Base-by-base conservation (phyloP, 2,797 vertebrate species). In the Notolepis coatsorum region DNA sequence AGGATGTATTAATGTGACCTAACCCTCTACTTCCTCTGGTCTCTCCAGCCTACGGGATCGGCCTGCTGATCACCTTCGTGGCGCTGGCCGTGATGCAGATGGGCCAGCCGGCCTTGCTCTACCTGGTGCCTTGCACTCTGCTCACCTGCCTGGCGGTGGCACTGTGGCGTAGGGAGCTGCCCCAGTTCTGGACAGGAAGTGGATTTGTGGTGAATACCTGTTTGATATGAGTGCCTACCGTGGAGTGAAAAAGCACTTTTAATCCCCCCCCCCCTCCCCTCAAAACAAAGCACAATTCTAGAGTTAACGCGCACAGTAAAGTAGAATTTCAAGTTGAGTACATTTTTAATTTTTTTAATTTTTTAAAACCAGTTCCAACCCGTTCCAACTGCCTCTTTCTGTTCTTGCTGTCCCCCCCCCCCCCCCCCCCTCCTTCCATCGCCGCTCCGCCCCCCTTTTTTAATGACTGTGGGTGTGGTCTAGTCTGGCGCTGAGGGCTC, bases 201-300 rank as follows among this genome's bases (percentile, higher is more conserved):
- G 96, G 96, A 92, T 98, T 98, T 97, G 95, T 92, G 96, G 97
- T 99, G 96, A 99, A 97, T 98, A 98, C 95, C 96, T 91, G 94
- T 98, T 98, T 97, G 94, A 95, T 98, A 93, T 98, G 95, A 97
- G 89, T 91, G 81, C 73, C 84, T 82, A 71, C 84, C 59, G 81
- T 87, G 18, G 90, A 79, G 88, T 89, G 74, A 80, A 71, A 45
- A 83, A 80, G 73, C 48, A 77, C 59, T n/a, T n/a, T n/a, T n/a
- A n/a, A n/a, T n/a, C n/a, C n/a, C n/a, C n/a, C n/a, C n/a, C n/a
- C n/a, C n/a, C n/a, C n/a, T n/a, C n/a, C n/a, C n/a, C n/a, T 59
- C 37, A 5, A 35, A 65, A n/a, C n/a, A n/a, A 50, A 58, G 46
- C 2, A 39, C 38, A n/a, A 65, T 87, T 81, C 77, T 93, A 91